phyloP scores from a whole-genome alignment of 2,797 vertebrate genomes.

The Parambassis ranga region DNA sequence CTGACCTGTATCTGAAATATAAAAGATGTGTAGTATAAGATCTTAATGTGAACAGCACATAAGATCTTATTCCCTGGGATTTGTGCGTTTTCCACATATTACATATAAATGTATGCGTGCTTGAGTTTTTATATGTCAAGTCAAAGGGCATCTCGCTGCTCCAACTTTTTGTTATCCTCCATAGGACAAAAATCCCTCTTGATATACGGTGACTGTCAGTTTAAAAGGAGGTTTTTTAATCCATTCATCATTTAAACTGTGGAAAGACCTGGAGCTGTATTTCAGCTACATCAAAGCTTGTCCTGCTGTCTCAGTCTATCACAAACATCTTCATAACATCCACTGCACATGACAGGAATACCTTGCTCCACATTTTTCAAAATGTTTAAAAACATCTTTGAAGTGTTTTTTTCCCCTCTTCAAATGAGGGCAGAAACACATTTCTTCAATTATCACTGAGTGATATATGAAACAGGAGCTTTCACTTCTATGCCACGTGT shows the following conservation, averaged over 20 bases:
- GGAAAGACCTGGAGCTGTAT: slow-evolving; percentile 36
- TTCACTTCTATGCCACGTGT: slow-evolving; percentile 51
- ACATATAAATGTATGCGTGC: background rate
- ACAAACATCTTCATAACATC: slow-evolving; percentile 34
- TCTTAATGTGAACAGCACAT: background rate
- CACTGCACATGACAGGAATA: slow-evolving; percentile 49
- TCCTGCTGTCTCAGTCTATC: slow-evolving; percentile 39
- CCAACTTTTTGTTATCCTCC: slow-evolving; percentile 46
- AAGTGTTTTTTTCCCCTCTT: slow-evolving; percentile 14
- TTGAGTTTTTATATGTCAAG: background rate
- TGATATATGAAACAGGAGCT: slow-evolving; percentile 73
- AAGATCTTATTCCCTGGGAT: too few relatives aligned
- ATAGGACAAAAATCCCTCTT: slow-evolving; percentile 25
- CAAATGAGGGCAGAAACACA: slow-evolving; percentile 60
- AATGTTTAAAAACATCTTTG: slow-evolving; percentile 36
- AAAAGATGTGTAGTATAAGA: background rate
- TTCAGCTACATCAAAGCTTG: slow-evolving; percentile 60
- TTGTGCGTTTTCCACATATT: background rate
- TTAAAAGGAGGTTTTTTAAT: slow-evolving; percentile 48
- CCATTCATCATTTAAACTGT: slow-evolving; percentile 61
- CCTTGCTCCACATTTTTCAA: slow-evolving; percentile 33
- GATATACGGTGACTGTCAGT: slow-evolving; percentile 56
- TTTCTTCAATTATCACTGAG: slow-evolving; percentile 67
- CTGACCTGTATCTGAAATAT: background rate
- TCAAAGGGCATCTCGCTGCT: slow-evolving; percentile 11